A percentile compares a stretch with the other conserved stretches of the same genome.
These are phyloP conservation scores for Trachelus stipa DNA, from an alignment of 2,888 invertebrate species.

Conservation along the genomic window DNA sequence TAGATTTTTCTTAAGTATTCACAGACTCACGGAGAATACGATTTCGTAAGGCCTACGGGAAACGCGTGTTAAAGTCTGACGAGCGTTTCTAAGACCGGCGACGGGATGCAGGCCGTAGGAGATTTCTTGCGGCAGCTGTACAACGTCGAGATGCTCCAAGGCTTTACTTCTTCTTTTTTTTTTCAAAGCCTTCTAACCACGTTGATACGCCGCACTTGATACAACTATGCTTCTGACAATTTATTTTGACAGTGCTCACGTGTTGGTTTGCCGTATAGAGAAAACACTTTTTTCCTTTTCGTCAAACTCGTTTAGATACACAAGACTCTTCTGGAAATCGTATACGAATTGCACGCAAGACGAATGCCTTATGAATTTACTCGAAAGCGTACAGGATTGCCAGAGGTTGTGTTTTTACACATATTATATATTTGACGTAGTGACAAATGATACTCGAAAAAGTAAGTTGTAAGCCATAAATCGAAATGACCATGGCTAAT, in stretches of 20 bases:
- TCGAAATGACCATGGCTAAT: slow-evolving; percentile 35
- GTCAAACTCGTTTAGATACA: not conserved
- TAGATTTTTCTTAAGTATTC: not conserved
- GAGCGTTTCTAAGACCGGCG: slow-evolving; percentile 1
- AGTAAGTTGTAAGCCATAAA: slow-evolving; percentile 48
- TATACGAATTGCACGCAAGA: not conserved
- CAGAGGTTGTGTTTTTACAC: not conserved
- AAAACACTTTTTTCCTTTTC: not conserved
- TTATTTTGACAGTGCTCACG: slow-evolving; percentile 47
- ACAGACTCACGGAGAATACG: not conserved
- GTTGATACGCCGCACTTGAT: slow-evolving; percentile 35
- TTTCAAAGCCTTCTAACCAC: not conserved
- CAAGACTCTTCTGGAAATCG: not conserved
- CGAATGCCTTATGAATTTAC: not conserved
- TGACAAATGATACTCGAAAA: slow-evolving; percentile 36
- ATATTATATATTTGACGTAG: too few species aligned
- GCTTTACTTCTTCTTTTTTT: not conserved
- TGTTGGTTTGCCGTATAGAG: not conserved
- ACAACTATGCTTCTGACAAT: slow-evolving; percentile 40
- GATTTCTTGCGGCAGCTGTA: slow-evolving; percentile 1
- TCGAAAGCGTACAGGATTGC: not conserved
- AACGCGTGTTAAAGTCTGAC: slow-evolving; percentile 7
- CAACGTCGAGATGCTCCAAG: not conserved
- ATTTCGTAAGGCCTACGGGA: slow-evolving; percentile 30
- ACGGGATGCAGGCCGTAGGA: not conserved